Evolutionary conservation across 2,113 vertebrate genomes (phyloP).

Genomic region (Thoracochromis brauschi): DNA sequence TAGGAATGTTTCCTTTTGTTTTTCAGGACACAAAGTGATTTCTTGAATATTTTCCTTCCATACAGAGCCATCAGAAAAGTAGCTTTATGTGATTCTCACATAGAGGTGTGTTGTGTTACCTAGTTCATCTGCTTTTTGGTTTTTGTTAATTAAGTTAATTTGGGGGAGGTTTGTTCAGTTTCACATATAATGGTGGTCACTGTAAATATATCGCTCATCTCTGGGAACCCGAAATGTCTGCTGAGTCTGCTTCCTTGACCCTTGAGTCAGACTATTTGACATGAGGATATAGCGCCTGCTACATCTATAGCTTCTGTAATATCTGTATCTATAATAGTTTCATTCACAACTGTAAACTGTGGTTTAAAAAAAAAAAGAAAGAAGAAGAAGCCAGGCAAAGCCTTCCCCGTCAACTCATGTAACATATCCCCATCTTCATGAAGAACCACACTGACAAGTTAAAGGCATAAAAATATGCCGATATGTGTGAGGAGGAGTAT

Average conservation of each 20-base stretch:
- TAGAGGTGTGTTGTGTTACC: background rate
- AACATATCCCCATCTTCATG: background rate
- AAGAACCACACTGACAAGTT: background rate
- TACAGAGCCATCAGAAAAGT: background rate
- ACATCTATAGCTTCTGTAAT: background rate
- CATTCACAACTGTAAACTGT: background rate
- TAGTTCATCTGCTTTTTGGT: background rate
- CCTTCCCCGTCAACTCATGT: background rate
- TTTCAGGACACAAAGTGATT: background rate
- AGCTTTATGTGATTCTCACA: background rate
- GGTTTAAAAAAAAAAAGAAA: rapidly evolving
- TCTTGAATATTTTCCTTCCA: background rate
- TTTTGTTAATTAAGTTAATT: background rate
- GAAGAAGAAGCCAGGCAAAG: background rate
- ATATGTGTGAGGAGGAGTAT: background rate
- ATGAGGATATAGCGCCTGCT: background rate
- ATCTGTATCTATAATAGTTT: rapidly evolving
- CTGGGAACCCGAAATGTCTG: rapidly evolving
- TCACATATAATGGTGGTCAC: background rate
- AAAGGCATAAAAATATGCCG: background rate
- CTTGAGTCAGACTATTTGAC: background rate
- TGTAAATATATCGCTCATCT: background rate
- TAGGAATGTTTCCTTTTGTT: background rate
- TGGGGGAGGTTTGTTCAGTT: background rate
- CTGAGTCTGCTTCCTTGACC: background rate